Evolutionary conservation across 2,113 vertebrate species (phyloP).

Genomic region (Nothocercus julius): DNA sequence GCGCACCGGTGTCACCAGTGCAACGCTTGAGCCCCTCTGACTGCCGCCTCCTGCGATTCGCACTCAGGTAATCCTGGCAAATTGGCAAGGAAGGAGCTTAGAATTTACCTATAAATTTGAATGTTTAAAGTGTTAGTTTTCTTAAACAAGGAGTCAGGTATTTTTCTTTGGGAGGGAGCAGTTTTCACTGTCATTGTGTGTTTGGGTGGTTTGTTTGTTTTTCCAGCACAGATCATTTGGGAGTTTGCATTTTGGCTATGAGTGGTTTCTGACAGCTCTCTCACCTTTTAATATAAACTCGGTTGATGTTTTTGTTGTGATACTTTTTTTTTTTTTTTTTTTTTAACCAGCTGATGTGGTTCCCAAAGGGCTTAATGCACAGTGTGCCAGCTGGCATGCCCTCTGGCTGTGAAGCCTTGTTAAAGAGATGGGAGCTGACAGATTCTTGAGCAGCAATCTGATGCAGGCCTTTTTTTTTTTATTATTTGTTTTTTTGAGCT

Average conservation of each 20-base stretch:
- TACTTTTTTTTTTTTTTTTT: not conserved
- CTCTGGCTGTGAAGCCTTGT: conserved; percentile 68
- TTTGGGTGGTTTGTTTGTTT: not conserved
- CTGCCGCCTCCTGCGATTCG: fast-evolving
- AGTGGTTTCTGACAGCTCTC: not conserved
- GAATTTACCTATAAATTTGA: not conserved
- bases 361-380: conserved; percentile 39
- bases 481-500: conserved; percentile 37
- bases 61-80: not conserved
- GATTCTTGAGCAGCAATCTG: conserved; percentile 72
- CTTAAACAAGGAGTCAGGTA: not conserved
- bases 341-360: conserved; percentile 42
- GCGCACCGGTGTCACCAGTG: not conserved
- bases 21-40: not conserved
- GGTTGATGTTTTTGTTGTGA: conserved; percentile 1
- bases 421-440: conserved; percentile 69
- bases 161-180: not conserved
- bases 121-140: not conserved
- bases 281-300: not conserved
- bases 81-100: not conserved
- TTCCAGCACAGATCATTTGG: not conserved
- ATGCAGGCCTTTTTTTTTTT: conserved; percentile 45
- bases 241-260: not conserved
- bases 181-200: not conserved
- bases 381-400: conserved; percentile 65